Base-by-base conservation (phyloP, 2,113 vertebrate genomes). In the Lipophrys pholis region DNA sequence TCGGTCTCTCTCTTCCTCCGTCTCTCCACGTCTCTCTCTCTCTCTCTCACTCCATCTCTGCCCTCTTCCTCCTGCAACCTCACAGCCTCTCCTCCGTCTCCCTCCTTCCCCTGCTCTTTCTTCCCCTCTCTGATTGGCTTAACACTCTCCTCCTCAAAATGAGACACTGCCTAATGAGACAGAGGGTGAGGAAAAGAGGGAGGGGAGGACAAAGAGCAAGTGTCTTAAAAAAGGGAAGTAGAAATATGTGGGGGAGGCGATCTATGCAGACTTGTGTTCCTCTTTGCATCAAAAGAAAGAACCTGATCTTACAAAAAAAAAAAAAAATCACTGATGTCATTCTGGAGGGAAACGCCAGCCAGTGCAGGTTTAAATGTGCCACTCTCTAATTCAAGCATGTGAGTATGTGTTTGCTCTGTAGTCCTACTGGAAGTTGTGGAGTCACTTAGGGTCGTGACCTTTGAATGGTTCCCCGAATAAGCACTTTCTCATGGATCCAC, bases 101-200 rank as follows among this genome's bases (percentile, higher is more conserved):
- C 64, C 65, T 78, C 80, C 82, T 85, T 84, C 86, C 68, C 35
- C 78, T 40, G 73, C 81, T 87, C 78, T 77, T 89, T 81, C 80
- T 87, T 79, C 80, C 66, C 72, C 65, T 69, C 84, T 83, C 78
- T 91, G 87, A 92, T 92, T 93, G 89, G 89, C 84, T 91, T 74
- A 68, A 73, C 81, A 68, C 77, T 90, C 91, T 88, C 81, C 85
- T 86, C 72, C 87, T 89, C 82, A 86, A 87, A 86, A 90, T 84
- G 82, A 90, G 88, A 88, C 82, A 60, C 81, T 78, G 85, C 60
- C 85, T 91, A 90, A 92, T 89, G 89, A 91, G 88, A 85, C 78
- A 84, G 78, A 87, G 80, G 76, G 81, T 83, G 83, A 89, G 78
- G 83, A 86, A 56, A 61, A 72, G 79, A 83, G 73, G 86, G 67